phyloP scores from a whole-genome alignment of 2,797 vertebrate species.

The Sphenodon punctatus region DNA sequence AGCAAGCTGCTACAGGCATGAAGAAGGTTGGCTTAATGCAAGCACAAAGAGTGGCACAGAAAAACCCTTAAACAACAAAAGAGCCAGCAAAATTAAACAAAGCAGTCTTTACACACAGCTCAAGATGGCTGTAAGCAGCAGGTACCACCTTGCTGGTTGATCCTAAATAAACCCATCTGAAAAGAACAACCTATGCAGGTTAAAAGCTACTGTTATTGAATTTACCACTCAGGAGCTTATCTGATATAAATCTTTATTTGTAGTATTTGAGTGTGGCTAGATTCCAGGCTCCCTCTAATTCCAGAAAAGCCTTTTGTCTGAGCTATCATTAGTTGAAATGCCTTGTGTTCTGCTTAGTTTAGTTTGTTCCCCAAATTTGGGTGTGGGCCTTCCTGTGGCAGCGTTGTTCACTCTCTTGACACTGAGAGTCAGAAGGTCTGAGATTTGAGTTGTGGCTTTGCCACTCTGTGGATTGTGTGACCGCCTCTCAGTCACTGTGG shows the following conservation, averaged over 20 bases:
- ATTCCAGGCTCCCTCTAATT: neutral
- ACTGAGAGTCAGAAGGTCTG: neutral
- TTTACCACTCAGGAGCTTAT: neutral
- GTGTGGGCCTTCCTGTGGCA: neutral
- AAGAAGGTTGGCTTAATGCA: constrained; percentile 49
- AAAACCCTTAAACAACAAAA: constrained; percentile 59
- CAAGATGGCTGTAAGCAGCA: constrained; percentile 34
- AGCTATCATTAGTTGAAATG: neutral
- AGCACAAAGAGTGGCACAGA: constrained; percentile 57
- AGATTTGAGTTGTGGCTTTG: neutral
- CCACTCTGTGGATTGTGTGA: neutral
- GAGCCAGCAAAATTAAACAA: constrained; percentile 62
- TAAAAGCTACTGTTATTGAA: constrained; percentile 40
- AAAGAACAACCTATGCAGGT: constrained; percentile 1
- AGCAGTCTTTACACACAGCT: constrained; percentile 32
- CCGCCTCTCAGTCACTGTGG: too few species aligned
- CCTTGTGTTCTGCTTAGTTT: neutral
- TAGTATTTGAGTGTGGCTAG: neutral
- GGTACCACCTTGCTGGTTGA: constrained; percentile 33
- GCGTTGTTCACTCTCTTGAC: neutral
- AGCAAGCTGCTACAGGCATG: constrained; percentile 57
- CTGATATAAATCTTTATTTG: neutral
- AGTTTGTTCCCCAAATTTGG: neutral
- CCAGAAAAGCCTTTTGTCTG: neutral
- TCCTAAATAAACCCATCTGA: constrained; percentile 42